Evolutionary conservation across 1,140 invertebrate species (phyloP), one percentile per base, ranked within the genome.

Genomic region (Aphidius ervi): DNA sequence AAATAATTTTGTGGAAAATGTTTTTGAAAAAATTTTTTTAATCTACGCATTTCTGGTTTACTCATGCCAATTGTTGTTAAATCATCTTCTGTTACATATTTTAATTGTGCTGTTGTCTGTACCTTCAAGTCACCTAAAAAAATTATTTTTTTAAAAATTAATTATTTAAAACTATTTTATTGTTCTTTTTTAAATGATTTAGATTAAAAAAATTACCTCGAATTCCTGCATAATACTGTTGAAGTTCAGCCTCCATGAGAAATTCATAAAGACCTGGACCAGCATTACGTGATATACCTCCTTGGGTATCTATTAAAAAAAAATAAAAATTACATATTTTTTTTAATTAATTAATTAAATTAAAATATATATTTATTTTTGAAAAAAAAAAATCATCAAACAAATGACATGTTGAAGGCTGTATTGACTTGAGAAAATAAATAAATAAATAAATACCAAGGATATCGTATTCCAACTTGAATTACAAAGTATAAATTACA

Each of bases 41-140:
- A 85, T 61, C 96, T 83, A 65, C 96, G 86, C 78, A 95, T 93
- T 80, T 99, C 97, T 31, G 96, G 96, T 66, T 93, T 92, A 7
- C 94, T 94, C 86, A 99, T 93, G 6, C 96, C 96, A 68, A 99
- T 90, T 60, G 91, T 88, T 45, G 84, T 80, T 40, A 98, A 81
- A 78, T 99, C 97, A 64, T 95, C 91, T 67, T 97, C 94, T 1
- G 91, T 88, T 6, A 97, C 94, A 84, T 95, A 98, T 76, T 98
- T 98, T n/a, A 99, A 81, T 76, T 99, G 96, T 31, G 91, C 88
- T n/a, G 95, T 88, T 78, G 89, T 92, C 70, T 88, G 88, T 53
- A 94, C 86, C 78, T 90, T 91, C 66, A 91, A 77, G 70, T 88
- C 85, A 82, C 83, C 91, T 93, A 75, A 61, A 75, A 75, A 76